phyloP scores from a whole-genome alignment of 30 jellyfish, hydroid and myxozoan genomes.

The Aurelia aurita complex sp. Pacific region DNA sequence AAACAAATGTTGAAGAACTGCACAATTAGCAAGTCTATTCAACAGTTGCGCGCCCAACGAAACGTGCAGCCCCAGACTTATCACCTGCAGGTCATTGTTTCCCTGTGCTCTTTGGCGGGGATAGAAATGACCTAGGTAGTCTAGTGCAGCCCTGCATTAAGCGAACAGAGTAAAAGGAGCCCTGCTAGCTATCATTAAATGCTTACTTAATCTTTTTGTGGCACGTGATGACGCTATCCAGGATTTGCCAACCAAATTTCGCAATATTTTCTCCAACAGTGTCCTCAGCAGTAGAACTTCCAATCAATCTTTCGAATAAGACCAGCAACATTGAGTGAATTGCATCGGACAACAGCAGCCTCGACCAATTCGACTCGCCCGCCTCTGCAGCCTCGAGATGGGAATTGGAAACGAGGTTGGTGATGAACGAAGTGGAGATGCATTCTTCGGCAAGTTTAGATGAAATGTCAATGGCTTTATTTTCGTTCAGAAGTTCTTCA shows the following conservation, averaged over 20 bases:
- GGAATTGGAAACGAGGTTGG: slow-evolving; percentile 4
- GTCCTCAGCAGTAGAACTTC: background rate
- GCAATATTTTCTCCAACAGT: slow-evolving; percentile 29
- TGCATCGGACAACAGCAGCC: slow-evolving; percentile 35
- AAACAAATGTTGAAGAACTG: too few relatives aligned
- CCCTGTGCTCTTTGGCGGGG: too few relatives aligned
- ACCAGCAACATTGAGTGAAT: slow-evolving; percentile 20
- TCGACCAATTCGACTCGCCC: slow-evolving; percentile 15
- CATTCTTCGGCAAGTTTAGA: slow-evolving; percentile 12
- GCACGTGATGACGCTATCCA: slow-evolving; percentile 23
- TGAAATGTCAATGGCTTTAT: background rate
- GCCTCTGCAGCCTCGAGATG: background rate
- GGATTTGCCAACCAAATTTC: slow-evolving; percentile 11
- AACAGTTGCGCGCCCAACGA: too few relatives aligned
- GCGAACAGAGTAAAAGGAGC: background rate
- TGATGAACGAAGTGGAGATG: slow-evolving; percentile 13
- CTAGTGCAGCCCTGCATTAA: background rate
- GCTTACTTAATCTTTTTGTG: slow-evolving; percentile 35
- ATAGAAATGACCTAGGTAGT: too few relatives aligned
- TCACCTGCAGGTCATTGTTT: too few relatives aligned
- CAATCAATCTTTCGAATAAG: slow-evolving; percentile 20
- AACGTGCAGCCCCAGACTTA: background rate
- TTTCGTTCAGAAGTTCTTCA: slow-evolving; percentile 12
- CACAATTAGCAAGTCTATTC: too few relatives aligned
- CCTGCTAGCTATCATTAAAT: background rate